A percentile compares a stretch with the other conserved stretches of the same genome.
Conservation (phyloP, 1,140 invertebrate genomes). For the silkworm (Bombyx mori) region DNA sequence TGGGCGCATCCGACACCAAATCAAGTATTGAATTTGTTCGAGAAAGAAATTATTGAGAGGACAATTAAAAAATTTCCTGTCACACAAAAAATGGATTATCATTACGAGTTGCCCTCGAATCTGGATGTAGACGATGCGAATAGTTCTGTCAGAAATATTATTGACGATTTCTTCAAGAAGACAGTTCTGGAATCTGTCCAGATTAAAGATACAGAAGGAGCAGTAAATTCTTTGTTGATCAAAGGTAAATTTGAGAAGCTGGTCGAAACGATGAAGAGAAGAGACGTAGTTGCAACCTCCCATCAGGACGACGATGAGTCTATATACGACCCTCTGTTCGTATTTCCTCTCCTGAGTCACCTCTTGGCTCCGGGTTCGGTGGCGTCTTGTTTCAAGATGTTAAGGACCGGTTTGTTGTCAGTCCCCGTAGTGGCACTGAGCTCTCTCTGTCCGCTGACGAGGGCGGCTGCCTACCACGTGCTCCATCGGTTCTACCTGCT, state of each 20-base stretch:
- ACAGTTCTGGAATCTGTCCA: constrained; percentile 16
- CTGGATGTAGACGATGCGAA: constrained; percentile 15
- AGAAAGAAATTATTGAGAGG: constrained; percentile 73
- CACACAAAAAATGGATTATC: constrained; percentile 45
- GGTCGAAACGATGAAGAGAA: constrained; percentile 19
- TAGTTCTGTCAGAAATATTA: constrained; percentile 26
- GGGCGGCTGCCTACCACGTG: constrained; percentile 77
- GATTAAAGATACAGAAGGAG: constrained; percentile 30
- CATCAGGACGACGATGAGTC: constrained; percentile 32
- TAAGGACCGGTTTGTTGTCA: constrained; percentile 75
- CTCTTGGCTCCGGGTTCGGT: constrained; percentile 76
- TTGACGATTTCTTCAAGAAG: constrained; percentile 24
- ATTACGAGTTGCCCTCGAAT: constrained; percentile 32
- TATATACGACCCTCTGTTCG: constrained; percentile 81
- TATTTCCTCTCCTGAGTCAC: constrained; percentile 78
- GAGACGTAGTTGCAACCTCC: constrained; percentile 24
- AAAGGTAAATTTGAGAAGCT: constrained; percentile 28
- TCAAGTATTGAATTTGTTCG: constrained; percentile 81
- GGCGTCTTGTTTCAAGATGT: constrained; percentile 76
- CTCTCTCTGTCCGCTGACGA: constrained; percentile 72
- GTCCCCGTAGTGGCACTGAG: constrained; percentile 76
- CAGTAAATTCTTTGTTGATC: constrained; percentile 27
- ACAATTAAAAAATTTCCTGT: constrained; percentile 81
- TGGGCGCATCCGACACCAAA: constrained; percentile 79
- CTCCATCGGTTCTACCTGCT: constrained; percentile 78